These are phyloP conservation scores for Coturnix japonica DNA, from an alignment of 2,113 vertebrate genomes.

Conservation along the genomic window DNA sequence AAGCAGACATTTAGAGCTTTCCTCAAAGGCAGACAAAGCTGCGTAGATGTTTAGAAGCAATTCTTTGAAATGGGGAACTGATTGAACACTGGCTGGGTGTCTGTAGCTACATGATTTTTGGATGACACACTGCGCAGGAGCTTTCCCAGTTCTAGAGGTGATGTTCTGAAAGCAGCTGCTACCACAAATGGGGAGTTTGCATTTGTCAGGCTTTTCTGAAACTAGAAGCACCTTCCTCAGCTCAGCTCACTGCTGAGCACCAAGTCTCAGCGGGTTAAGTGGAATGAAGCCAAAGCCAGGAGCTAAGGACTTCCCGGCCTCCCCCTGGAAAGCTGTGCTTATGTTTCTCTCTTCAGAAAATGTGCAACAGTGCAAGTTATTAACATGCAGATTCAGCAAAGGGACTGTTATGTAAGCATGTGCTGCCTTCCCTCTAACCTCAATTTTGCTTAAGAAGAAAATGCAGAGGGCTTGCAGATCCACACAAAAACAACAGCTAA, in stretches of 20 bases:
- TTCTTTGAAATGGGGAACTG: neutral
- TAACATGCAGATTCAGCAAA: neutral
- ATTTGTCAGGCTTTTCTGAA: neutral
- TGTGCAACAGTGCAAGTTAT: neutral
- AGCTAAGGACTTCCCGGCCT: neutral
- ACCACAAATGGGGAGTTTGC: neutral
- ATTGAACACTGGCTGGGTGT: neutral
- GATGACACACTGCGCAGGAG: neutral
- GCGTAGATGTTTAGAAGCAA: neutral
- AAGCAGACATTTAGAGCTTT: neutral
- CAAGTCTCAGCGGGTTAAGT: neutral
- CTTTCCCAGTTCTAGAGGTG: neutral
- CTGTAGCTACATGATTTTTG: neutral
- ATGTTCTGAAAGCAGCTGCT: conserved; percentile 24
- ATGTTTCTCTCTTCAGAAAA: neutral
- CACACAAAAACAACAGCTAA: neutral
- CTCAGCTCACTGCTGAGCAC: neutral
- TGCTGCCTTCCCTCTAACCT: conserved; percentile 5
- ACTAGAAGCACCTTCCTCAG: neutral
- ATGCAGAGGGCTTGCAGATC: neutral
- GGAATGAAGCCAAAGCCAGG: neutral
- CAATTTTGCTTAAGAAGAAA: conserved; percentile 1
- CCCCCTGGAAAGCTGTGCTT: neutral
- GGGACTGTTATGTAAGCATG: neutral
- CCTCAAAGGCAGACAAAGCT: neutral